Evolutionary conservation across 2,888 invertebrate species (phyloP), one percentile per base, ranked within the genome.

Genomic region (Heteromurus nitidus): DNA sequence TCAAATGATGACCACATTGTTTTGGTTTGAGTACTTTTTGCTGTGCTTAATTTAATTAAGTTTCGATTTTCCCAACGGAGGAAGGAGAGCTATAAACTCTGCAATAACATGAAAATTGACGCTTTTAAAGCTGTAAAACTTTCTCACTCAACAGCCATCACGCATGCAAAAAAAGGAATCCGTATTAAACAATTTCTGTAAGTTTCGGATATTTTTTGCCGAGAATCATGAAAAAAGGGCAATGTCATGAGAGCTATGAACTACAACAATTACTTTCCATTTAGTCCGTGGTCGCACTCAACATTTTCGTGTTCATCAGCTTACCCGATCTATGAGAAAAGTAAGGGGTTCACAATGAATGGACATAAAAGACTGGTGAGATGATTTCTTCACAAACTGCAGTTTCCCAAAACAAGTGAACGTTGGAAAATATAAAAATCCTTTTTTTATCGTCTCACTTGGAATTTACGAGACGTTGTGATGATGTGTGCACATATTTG

Each of bases 111-210:
- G 47, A 16, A 47, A 47, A 36, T 36, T 36, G 36, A 58, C 58
- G 11, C 36, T n/a, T 31, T 62, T 31, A 9, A 31, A 31, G 18
- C 62, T n/a, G 18, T 47, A 26, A 36, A 68, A 76, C 76, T 76
- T 76, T 76, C 76, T 68, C 76, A 68, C 68, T 76, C 76, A 68
- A 58, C 30, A 60, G 47, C 60, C 76, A 76, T 53, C 22, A 9
- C 36, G 36, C 13, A 36, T 36, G 36, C 36, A 36, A 36, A 36
- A 36, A 13, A 9, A n/a, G n/a, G n/a, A n/a, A n/a, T n/a, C n/a
- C n/a, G n/a, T n/a, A n/a, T n/a, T n/a, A n/a, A n/a, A 36, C 36
- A 36, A 13, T 36, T 9, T 36, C 13, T 36, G 36, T 36, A 9
- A 36, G 36, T 13, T 36, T 9, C 36, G 36, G 36, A 9, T 36